These are phyloP conservation scores for Lutjanus campechanus DNA, from an alignment of 2,797 vertebrate genomes.

Conservation along the genomic window DNA sequence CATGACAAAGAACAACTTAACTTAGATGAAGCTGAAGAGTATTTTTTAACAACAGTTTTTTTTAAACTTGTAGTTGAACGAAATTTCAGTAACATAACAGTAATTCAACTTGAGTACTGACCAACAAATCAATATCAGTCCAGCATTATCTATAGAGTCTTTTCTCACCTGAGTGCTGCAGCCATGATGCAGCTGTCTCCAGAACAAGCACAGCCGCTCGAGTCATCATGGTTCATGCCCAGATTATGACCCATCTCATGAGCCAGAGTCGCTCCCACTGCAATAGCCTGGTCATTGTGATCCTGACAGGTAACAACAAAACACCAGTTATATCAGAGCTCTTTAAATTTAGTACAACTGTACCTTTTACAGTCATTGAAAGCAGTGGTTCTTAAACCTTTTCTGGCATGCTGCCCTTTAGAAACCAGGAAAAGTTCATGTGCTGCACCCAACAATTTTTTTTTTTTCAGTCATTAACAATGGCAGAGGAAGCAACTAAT, in stretches of 20 bases:
- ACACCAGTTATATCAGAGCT: background rate
- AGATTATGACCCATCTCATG: slow-evolving; percentile 90
- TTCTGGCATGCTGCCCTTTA: too few species aligned
- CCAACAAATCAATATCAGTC: background rate
- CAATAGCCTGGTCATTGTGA: slow-evolving; percentile 77
- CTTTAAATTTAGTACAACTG: too few species aligned
- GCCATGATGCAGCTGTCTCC: slow-evolving; percentile 85
- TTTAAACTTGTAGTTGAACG: too few species aligned
- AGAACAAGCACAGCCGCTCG: slow-evolving; percentile 77
- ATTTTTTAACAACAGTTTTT: too few species aligned
- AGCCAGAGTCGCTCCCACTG: slow-evolving; percentile 85
- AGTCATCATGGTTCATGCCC: slow-evolving; percentile 88
- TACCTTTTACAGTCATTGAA: background rate
- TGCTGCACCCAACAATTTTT: too few species aligned
- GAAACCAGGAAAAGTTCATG: too few species aligned
- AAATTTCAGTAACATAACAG: too few species aligned
- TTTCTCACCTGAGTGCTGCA: slow-evolving; percentile 81
- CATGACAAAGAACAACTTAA: too few species aligned
- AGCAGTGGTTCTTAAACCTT: background rate
- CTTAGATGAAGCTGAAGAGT: too few species aligned
- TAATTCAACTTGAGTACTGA: too few species aligned
- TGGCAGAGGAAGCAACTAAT: too few species aligned
- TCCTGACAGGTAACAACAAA: slow-evolving; percentile 73
- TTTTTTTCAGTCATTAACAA: too few species aligned
- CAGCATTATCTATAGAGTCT: background rate